phyloP scores from a whole-genome alignment of 2,888 invertebrate genomes.

The Xanthorhoe designata region DNA sequence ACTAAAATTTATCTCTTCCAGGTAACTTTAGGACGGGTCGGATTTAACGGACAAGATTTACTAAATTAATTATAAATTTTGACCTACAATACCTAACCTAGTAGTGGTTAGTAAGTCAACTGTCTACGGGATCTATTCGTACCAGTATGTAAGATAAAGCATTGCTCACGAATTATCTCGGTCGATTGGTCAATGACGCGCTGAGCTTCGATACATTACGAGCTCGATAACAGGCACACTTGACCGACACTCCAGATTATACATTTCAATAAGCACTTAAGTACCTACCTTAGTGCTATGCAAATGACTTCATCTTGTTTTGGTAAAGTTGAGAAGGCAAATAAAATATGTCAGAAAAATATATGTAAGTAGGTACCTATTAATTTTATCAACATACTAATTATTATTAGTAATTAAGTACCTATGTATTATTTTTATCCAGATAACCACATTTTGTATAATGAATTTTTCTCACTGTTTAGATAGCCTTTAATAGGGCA shows the following conservation, averaged over 20 bases:
- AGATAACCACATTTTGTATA: too few species aligned
- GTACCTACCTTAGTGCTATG: slow-evolving; percentile 3
- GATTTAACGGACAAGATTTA: too few species aligned
- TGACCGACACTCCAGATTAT: slow-evolving; percentile 22
- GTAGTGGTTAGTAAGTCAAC: neutral
- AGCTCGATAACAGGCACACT: slow-evolving; percentile 28
- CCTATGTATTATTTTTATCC: too few species aligned
- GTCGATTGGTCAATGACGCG: slow-evolving; percentile 30
- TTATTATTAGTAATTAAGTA: too few species aligned
- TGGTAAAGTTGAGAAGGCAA: neutral
- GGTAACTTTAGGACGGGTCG: too few species aligned
- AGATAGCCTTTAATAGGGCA: too few species aligned
- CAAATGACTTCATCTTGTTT: neutral
- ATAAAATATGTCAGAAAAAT: neutral
- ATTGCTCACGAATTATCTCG: slow-evolving; percentile 34
- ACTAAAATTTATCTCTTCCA: too few species aligned
- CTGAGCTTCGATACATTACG: slow-evolving; percentile 28
- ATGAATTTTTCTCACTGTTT: too few species aligned
- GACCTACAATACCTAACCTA: too few species aligned
- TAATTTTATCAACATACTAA: too few species aligned
- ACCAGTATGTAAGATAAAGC: slow-evolving; percentile 17
- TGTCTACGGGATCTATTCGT: slow-evolving; percentile 3
- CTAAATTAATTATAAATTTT: too few species aligned
- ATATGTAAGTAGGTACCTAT: neutral
- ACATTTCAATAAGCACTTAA: slow-evolving; percentile 12